Evolutionary conservation across 2,888 invertebrate species (phyloP).

Genomic region (Luperina nickerlii): DNA sequence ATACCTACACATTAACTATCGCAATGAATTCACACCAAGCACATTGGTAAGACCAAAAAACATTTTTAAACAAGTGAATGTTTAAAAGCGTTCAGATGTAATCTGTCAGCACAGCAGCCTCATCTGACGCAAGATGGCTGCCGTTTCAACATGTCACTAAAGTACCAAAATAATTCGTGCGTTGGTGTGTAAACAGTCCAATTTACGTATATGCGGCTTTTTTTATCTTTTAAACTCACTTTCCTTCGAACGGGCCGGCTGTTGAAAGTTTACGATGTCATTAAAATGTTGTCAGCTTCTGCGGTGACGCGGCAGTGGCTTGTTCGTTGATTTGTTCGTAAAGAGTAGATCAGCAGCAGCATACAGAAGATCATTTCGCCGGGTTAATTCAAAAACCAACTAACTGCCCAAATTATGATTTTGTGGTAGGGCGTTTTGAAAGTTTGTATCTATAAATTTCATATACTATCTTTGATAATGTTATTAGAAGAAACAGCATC

Average conservation of each 20-base stretch:
- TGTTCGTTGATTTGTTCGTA: slow-evolving; percentile 6
- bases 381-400: no score
- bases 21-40: slow-evolving; percentile 58
- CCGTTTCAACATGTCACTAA: slow-evolving; percentile 84
- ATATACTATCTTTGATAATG: no score
- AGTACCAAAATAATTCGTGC: slow-evolving; percentile 83
- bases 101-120: slow-evolving; percentile 74
- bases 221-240: slow-evolving; percentile 75
- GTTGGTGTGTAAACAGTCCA: slow-evolving; percentile 80
- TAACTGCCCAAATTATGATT: no score
- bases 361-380: neutral
- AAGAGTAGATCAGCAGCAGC: neutral
- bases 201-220: slow-evolving; percentile 79
- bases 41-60: slow-evolving; percentile 29
- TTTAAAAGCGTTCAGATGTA: slow-evolving; percentile 72
- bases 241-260: slow-evolving; percentile 73
- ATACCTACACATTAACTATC: slow-evolving; percentile 50
- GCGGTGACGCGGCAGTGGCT: slow-evolving; percentile 60
- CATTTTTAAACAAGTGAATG: slow-evolving; percentile 63
- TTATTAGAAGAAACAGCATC: no score
- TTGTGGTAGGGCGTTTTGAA: no score
- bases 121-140: slow-evolving; percentile 80
- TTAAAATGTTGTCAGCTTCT: slow-evolving; percentile 79
- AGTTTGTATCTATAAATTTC: no score
- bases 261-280: slow-evolving; percentile 79